A percentile compares a stretch with the other conserved stretches of the same genome.
phyloP scores from a whole-genome alignment of 1,140 invertebrate genomes.

The Drosophila simulans region DNA sequence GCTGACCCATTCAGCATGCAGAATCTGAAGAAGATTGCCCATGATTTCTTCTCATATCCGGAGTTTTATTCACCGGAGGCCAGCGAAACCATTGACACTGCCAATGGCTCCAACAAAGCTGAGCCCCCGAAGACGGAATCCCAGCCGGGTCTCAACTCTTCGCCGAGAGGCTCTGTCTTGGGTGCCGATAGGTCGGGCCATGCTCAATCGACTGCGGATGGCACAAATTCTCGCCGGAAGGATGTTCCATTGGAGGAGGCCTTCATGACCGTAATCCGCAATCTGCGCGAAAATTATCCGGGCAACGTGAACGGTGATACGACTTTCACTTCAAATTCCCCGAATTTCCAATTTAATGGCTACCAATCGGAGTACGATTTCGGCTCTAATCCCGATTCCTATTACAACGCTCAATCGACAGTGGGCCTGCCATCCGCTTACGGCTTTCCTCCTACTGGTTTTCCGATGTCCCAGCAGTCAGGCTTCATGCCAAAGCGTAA shows the following conservation, averaged over 20 bases:
- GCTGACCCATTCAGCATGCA: too few relatives aligned
- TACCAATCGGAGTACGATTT: background rate
- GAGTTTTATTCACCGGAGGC: background rate
- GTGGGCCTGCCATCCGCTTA: too few relatives aligned
- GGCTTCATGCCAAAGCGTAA: background rate
- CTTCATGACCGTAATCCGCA: slow-evolving; percentile 17
- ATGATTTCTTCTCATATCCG: background rate
- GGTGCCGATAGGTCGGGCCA: slow-evolving; percentile 6
- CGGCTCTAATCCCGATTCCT: background rate
- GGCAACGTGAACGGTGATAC: background rate
- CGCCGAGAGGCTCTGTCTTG: background rate
- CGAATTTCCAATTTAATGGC: background rate
- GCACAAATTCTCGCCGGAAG: slow-evolving; percentile 24
- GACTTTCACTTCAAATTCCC: too few relatives aligned
- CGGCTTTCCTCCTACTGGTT: background rate
- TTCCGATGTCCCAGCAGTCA: background rate
- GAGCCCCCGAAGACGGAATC: background rate
- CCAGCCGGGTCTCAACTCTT: background rate
- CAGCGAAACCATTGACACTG: too few relatives aligned
- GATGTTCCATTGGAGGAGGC: slow-evolving; percentile 17
- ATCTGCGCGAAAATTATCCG: slow-evolving; percentile 4
- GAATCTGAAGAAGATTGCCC: background rate
- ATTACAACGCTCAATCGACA: background rate
- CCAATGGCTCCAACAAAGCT: too few relatives aligned
- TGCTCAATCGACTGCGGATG: background rate